Percentiles rank a stretch among this genome's conserved stretches.
phyloP scores from a whole-genome alignment of 2,113 vertebrate species.

The Rhinolophus ferrumequinum region DNA sequence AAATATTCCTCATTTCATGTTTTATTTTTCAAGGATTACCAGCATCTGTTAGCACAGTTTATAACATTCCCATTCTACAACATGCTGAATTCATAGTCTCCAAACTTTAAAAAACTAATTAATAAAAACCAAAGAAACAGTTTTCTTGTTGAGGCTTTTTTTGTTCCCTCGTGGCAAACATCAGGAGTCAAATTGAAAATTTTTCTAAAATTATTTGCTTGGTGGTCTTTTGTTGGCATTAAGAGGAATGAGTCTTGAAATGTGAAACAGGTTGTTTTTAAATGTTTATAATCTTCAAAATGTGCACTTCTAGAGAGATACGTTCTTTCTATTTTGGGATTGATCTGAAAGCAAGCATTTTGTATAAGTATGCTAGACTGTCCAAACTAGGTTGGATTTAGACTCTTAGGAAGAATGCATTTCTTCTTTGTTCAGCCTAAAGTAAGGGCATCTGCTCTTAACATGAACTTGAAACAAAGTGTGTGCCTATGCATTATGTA shows the following conservation, averaged over 20 bases:
- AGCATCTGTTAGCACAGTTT: constrained; percentile 43
- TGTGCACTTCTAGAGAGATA: not conserved
- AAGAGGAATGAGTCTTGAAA: constrained; percentile 36
- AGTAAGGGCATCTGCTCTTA: constrained; percentile 44
- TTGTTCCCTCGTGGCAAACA: not conserved
- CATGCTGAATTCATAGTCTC: constrained; percentile 46
- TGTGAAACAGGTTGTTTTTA: constrained; percentile 29
- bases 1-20: constrained; percentile 54
- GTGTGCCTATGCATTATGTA: constrained; percentile 34
- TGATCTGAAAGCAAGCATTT: constrained; percentile 12
- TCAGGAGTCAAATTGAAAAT: constrained; percentile 20
- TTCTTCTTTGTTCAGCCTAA: constrained; percentile 39
- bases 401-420: constrained; percentile 37
- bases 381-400: not conserved
- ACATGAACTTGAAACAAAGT: constrained; percentile 59
- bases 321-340: not conserved
- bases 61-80: constrained; percentile 6
- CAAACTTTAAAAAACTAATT: constrained; percentile 55
- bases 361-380: not conserved
- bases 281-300: constrained; percentile 41
- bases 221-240: constrained; percentile 41
- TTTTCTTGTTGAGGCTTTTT: constrained; percentile 43
- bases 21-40: constrained; percentile 53
- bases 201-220: constrained; percentile 53
- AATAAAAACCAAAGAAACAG: constrained; percentile 44